Evolutionary conservation across 2,113 vertebrate species (phyloP).

Genomic region (Acanthochromis polyacanthus): DNA sequence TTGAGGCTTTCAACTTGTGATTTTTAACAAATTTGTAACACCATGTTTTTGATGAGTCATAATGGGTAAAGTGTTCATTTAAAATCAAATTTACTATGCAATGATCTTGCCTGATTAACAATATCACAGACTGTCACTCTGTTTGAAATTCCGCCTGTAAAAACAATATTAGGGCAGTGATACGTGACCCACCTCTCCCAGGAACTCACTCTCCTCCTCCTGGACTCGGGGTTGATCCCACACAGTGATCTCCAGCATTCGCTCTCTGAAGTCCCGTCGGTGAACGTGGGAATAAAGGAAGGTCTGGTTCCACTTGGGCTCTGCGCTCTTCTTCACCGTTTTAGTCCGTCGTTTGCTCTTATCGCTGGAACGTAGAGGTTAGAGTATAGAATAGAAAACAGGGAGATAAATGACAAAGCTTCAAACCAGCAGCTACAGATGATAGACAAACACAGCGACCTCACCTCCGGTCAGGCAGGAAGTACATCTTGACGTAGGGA

Average conservation of each 20-base stretch:
- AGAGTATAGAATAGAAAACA: neutral
- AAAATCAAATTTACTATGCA: too few relatives aligned
- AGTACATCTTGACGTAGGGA: conserved; percentile 99
- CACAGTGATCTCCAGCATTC: conserved; percentile 98
- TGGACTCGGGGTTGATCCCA: conserved; percentile 98
- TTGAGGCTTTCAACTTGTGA: too few relatives aligned
- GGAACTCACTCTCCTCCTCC: conserved; percentile 98
- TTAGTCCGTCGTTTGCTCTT: conserved; percentile 99
- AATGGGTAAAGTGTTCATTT: too few relatives aligned
- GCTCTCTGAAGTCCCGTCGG: conserved; percentile 97
- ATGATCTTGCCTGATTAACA: too few relatives aligned
- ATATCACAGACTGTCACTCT: too few relatives aligned
- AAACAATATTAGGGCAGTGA: too few relatives aligned
- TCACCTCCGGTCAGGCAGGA: conserved; percentile 92
- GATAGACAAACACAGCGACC: neutral
- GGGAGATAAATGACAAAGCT: neutral
- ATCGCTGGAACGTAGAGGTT: conserved; percentile 85
- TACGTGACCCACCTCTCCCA: conserved; percentile 90
- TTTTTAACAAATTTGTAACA: too few relatives aligned
- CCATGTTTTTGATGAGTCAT: too few relatives aligned
- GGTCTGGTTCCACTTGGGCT: conserved; percentile 99
- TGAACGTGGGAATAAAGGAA: conserved; percentile 98
- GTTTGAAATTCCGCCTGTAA: too few relatives aligned
- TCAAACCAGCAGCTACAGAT: neutral
- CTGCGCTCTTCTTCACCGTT: conserved; percentile 96